These are phyloP conservation scores for Benthosema pterotum DNA, from an alignment of 2,797 vertebrate genomes.

Conservation along the genomic window DNA sequence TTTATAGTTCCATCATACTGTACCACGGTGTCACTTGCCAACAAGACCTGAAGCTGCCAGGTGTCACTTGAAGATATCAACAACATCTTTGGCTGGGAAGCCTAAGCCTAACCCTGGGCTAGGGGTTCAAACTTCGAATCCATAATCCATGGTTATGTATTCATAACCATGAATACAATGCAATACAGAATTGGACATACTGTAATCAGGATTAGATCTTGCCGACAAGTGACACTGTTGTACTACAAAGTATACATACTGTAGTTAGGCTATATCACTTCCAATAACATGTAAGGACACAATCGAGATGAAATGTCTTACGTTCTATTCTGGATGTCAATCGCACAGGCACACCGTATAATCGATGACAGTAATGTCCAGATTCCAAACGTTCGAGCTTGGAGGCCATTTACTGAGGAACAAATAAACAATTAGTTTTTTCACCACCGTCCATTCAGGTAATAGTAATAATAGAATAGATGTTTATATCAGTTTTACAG, in stretches of 20 bases:
- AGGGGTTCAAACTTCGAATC: too few relatives aligned
- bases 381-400: slow-evolving; percentile 95
- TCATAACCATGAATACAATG: too few relatives aligned
- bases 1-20: not conserved
- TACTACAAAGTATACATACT: not conserved
- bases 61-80: too few relatives aligned
- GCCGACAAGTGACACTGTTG: not conserved
- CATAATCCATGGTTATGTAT: too few relatives aligned
- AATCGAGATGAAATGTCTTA: slow-evolving; percentile 61
- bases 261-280: too few relatives aligned
- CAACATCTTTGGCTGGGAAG: too few relatives aligned
- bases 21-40: not conserved
- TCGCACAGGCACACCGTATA: slow-evolving; percentile 92
- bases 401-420: slow-evolving; percentile 91
- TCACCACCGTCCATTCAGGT: not conserved
- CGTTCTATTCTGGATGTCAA: slow-evolving; percentile 95
- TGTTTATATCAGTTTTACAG: too few relatives aligned
- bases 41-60: slow-evolving; percentile 7
- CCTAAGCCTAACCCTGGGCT: too few relatives aligned
- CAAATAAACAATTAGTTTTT: slow-evolving; percentile 4
- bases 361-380: slow-evolving; percentile 94
- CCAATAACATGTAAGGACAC: too few relatives aligned
- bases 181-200: too few relatives aligned
- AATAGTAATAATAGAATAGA: not conserved
- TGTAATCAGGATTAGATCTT: too few relatives aligned